Base-by-base conservation (phyloP, 2,888 invertebrate genomes). In the Leptopterna dolabrata region DNA sequence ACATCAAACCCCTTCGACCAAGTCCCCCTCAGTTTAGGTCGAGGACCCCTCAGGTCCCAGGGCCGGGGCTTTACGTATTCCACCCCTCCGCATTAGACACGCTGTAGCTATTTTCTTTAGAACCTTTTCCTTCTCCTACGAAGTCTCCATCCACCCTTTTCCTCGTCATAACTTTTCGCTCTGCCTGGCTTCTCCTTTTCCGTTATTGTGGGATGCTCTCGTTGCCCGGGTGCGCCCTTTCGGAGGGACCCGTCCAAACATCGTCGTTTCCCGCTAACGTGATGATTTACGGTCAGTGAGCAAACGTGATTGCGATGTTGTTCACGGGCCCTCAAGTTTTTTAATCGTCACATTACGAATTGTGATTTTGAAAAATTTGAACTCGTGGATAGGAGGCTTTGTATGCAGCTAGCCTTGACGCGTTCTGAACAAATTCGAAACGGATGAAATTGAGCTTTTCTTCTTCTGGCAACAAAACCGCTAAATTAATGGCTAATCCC, bases 71-170 rank as follows among this genome's bases (percentile, higher is more conserved):
- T 70, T 83, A 70, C 70, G 83, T 70, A 83, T 83, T 83, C 83
- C 70, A 83, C 83, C 83, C 47, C 83, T 83, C 83, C 83, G 43
- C 83, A 83, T 83, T 83, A 83, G 83, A 70, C 83, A 83, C 70
- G 83, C 70, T 83, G 83, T 83, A 70, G 83, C 83, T 83, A 83
- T 83, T 83, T 83, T 83, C 83, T 83, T 83, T 83, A 41, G 63
- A 70, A 24, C 63, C 29, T 27, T 36, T 41, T 63, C 83, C 83
- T 27, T 63, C 19, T 70, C 81, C 81, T 55, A 55, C 63, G 14
- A 19, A 29, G 30, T 36, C 47, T 7, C 36, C 36, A 7, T 4
- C 4, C 36, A n/a, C n/a, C 70, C 63, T 63, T 30, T 29, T 27
- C 19, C 51, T 30, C 76, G 27, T 24, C 78, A 47, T 78, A 78